A percentile compares a stretch with the other conserved stretches of the same genome.
These are phyloP conservation scores for Darevskia nairensis DNA, from an alignment of 2,797 vertebrate genomes.

Conservation along the genomic window DNA sequence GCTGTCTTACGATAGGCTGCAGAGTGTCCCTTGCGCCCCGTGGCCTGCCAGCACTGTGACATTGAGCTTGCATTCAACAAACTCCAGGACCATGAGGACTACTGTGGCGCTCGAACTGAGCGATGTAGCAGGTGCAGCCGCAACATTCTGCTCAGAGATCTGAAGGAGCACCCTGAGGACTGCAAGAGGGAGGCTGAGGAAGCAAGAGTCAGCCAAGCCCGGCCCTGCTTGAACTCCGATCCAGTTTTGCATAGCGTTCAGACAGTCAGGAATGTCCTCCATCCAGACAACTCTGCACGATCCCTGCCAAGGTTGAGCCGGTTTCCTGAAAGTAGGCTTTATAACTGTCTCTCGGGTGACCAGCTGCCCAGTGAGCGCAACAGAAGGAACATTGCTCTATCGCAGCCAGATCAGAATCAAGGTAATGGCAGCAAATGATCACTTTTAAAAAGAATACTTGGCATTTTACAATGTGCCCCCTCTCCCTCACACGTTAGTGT, in stretches of 20 bases:
- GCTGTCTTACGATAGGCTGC: conserved; percentile 58
- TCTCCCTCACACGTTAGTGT: too few species aligned
- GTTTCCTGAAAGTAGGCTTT: conserved; percentile 73
- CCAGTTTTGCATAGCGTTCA: conserved; percentile 78
- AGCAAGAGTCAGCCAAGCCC: conserved; percentile 70
- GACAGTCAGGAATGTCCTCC: conserved; percentile 74
- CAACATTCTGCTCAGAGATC: conserved; percentile 89
- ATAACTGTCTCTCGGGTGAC: conserved; percentile 66
- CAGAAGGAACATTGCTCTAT: conserved; percentile 69
- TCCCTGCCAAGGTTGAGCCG: conserved; percentile 66
- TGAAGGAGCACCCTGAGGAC: conserved; percentile 83
- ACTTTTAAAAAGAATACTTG: neutral
- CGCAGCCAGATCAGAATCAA: conserved; percentile 74
- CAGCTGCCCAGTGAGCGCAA: conserved; percentile 57
- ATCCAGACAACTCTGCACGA: conserved; percentile 74
- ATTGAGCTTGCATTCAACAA: conserved; percentile 88
- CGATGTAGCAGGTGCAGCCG: conserved; percentile 85
- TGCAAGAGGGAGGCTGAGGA: conserved; percentile 83
- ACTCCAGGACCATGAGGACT: conserved; percentile 91
- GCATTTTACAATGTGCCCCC: too few species aligned
- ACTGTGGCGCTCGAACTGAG: conserved; percentile 94
- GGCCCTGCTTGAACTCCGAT: conserved; percentile 32
- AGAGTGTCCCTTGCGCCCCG: conserved; percentile 87
- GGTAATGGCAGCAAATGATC: conserved; percentile 61
- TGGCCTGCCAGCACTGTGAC: conserved; percentile 91